phyloP scores from a whole-genome alignment of 2,888 invertebrate genomes.

The Tenthredo livida region DNA sequence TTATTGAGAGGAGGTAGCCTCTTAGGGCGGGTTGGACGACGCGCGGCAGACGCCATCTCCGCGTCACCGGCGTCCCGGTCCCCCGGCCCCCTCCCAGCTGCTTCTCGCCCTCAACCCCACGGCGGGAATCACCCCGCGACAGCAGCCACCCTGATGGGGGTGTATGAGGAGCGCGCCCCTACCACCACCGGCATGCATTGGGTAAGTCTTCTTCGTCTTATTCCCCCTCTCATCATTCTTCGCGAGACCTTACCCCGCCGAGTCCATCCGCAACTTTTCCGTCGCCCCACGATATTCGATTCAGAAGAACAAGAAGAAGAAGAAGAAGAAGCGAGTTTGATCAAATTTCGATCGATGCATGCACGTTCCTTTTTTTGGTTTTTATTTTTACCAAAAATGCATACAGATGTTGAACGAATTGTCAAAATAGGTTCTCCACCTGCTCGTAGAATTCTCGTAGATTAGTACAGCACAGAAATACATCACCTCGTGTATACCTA shows the following conservation, averaged over 20 bases:
- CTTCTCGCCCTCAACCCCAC: slow-evolving; percentile 74
- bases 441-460: neutral
- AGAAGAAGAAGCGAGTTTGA: no score
- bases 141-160: slow-evolving; percentile 89
- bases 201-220: slow-evolving; percentile 81
- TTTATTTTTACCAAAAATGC: neutral
- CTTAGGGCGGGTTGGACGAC: slow-evolving; percentile 60
- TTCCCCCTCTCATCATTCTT: slow-evolving; percentile 40
- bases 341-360: neutral
- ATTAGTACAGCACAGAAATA: neutral
- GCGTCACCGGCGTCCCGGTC: slow-evolving; percentile 77
- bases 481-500: neutral
- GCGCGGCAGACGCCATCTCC: slow-evolving; percentile 77
- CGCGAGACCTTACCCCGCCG: neutral
- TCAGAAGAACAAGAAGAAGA: no score
- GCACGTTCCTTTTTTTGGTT: no score
- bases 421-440: neutral
- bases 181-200: slow-evolving; percentile 94
- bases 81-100: slow-evolving; percentile 78
- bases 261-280: neutral
- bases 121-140: slow-evolving; percentile 76
- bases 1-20: slow-evolving; percentile 56
- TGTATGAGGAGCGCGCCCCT: slow-evolving; percentile 90
- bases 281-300: neutral
- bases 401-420: neutral